A percentile compares a stretch with the other conserved stretches of the same genome.
These are phyloP conservation scores for Trinorchestia longiramus DNA, from an alignment of 1,140 invertebrate species.

Conservation along the genomic window DNA sequence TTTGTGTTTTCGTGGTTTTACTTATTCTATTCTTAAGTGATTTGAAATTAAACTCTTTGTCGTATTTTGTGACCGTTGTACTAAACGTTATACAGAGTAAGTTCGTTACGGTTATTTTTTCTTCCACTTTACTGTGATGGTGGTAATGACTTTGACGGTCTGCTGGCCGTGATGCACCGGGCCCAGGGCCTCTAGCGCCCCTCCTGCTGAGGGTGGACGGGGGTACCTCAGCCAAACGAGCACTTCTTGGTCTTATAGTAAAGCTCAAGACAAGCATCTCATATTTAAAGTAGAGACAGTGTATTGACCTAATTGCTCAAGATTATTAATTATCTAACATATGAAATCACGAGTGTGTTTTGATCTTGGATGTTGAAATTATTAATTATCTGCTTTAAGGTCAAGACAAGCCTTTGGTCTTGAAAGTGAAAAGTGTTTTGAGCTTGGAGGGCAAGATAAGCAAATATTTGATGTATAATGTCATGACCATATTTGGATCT, in stretches of 20 bases:
- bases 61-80: conserved; percentile 29
- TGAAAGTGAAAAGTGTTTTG: neutral
- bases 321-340: too few relatives aligned
- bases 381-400: neutral
- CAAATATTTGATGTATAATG: too few relatives aligned
- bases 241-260: too few relatives aligned
- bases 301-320: too few relatives aligned
- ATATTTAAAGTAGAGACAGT: too few relatives aligned
- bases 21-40: neutral
- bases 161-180: neutral
- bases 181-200: neutral
- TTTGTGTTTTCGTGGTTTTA: neutral
- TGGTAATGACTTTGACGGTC: neutral
- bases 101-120: neutral
- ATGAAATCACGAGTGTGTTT: neutral
- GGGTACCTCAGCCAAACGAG: too few relatives aligned
- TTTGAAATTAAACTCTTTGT: conserved; percentile 19
- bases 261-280: too few relatives aligned
- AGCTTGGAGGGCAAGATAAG: too few relatives aligned
- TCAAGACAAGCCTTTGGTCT: neutral
- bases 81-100: conserved; percentile 16
- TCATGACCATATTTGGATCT: too few relatives aligned
- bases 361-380: neutral
- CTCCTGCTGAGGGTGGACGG: too few relatives aligned
- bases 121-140: neutral